Conservation (phyloP, 1,140 invertebrate species). For the Cotesia vestalis region DNA sequence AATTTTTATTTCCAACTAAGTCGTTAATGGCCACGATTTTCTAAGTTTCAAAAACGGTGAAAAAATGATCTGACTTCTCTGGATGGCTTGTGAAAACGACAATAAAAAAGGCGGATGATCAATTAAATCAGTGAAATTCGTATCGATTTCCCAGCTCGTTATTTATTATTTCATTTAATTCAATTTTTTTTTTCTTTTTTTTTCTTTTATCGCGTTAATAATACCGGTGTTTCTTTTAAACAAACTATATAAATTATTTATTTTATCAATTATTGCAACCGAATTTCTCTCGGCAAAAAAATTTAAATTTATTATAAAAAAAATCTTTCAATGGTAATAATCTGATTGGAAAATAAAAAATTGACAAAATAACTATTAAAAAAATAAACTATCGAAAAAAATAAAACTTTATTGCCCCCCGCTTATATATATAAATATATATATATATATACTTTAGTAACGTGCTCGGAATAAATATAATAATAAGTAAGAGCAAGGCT, state of each 20-base stretch:
- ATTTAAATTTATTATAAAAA: neutral
- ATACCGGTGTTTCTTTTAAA: neutral
- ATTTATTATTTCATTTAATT: neutral
- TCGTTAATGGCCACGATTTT: too few species aligned
- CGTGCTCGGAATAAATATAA: conserved; percentile 61
- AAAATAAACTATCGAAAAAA: neutral
- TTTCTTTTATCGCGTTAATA: neutral
- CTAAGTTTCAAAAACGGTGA: too few species aligned
- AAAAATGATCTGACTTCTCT: too few species aligned
- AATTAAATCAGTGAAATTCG: conserved; percentile 18
- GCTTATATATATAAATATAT: neutral
- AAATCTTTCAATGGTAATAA: too few species aligned
- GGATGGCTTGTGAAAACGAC: too few species aligned
- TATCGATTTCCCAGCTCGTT: neutral
- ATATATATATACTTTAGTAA: conserved; percentile 16
- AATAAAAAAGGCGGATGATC: conserved; percentile 5
- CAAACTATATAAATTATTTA: conserved; percentile 18
- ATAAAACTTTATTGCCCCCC: conserved; percentile 25
- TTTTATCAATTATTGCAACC: conserved; percentile 15
- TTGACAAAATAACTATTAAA: conserved; percentile 9
- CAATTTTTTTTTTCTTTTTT: neutral
- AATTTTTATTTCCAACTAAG: too few species aligned
- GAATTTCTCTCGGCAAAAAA: conserved; percentile 27
- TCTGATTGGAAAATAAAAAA: neutral
- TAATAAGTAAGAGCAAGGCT: conserved; percentile 64